Base-by-base conservation (phyloP, 2,888 invertebrate species). In the Orthosia cruda region DNA sequence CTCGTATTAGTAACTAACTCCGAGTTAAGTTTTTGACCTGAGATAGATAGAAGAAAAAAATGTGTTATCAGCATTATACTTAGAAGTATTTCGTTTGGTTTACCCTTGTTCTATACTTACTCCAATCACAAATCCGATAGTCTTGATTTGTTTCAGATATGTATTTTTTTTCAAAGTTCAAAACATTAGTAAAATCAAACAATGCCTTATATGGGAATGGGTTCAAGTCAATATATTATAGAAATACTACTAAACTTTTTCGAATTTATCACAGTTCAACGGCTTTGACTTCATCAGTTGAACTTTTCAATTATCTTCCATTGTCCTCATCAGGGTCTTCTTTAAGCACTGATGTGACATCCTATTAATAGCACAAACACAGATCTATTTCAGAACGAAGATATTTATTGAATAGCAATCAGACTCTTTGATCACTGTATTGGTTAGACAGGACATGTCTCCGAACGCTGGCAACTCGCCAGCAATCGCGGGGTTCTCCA, bases 401-500 rank as follows among this genome's bases (percentile, higher is more conserved):
- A n/a, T 58, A 79, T 74, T 74, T 79, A 74, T 71, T 61, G 61
- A 74, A 54, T 52, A 66, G 66, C 71, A 63, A 81, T 81, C 67
- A 71, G 20, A 32, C n/a, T 55, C 81, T 81, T 81, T 81, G 81
- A 81, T 81, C 83, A 65, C 20, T 54, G 49, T 2, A 47, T 32
- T 20, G 15, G 9, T 73, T 32, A 63, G 71, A 81, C 62, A 18
- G 62, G 50, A 69, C 73, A 81, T 57, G 78, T 81, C 67, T 61
- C 71, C 58, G 1, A 2, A n/a, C 0, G 3, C 54, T 81, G 81
- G 83, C 81, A 68, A 3, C 0, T 1, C 11, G 68, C 81, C 81
- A 81, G 32, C n/a, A 61, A 26, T 47, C 18, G 59, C 59, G 70
- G 74, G 79, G 18, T 81, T 66, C 69, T 79, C 70, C 79, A 57